phyloP scores from a whole-genome alignment of 2,888 invertebrate genomes.

The Pristionchus fissidentatus region DNA sequence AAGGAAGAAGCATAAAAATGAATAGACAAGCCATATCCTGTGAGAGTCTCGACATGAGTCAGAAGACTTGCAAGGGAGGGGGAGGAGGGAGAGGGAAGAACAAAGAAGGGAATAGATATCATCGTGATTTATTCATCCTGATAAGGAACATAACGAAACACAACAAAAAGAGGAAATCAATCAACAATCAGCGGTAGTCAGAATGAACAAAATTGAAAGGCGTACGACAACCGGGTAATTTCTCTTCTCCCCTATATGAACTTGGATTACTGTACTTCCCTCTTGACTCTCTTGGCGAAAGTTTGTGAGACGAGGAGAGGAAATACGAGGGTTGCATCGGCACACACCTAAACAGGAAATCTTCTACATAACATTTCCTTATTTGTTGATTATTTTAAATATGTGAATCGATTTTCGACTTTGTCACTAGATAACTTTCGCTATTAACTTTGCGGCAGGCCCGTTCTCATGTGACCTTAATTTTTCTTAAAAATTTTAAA shows the following conservation, averaged over 20 bases:
- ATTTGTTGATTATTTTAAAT: not conserved
- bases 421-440: too few species aligned
- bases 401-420: too few species aligned
- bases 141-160: not conserved
- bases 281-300: constrained; percentile 82
- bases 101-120: not conserved
- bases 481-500: too few species aligned
- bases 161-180: not conserved
- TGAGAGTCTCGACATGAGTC: constrained; percentile 12
- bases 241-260: not conserved
- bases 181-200: constrained; percentile 13
- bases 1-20: constrained; percentile 21
- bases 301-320: constrained; percentile 95
- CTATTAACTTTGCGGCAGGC: too few species aligned
- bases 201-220: not conserved
- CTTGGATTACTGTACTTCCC: not conserved
- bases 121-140: not conserved
- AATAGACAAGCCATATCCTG: constrained; percentile 23
- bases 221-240: not conserved
- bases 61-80: constrained; percentile 9
- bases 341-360: constrained; percentile 76
- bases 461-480: too few species aligned
- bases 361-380: not conserved
- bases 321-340: constrained; percentile 92
- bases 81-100: not conserved